Conservation (phyloP, 2,113 vertebrate genomes). For the Syrmaticus mikado region DNA sequence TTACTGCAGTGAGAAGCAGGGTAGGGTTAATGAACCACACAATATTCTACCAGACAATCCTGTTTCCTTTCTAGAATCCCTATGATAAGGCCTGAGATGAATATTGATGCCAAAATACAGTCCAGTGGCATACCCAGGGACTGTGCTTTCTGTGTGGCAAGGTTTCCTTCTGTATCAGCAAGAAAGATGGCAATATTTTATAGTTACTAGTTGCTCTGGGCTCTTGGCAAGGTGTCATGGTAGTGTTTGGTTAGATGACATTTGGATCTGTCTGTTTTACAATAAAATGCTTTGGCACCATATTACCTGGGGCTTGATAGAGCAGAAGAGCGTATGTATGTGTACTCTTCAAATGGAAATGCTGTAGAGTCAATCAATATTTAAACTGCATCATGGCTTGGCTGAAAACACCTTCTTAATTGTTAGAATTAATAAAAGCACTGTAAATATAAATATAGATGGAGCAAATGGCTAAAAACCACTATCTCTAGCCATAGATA, state of each 20-base stretch:
- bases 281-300: slow-evolving; percentile 6
- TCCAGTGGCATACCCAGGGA: background rate
- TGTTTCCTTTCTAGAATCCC: background rate
- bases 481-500: background rate
- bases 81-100: accelerated
- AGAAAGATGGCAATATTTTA: background rate
- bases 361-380: slow-evolving; percentile 40
- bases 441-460: slow-evolving; percentile 19
- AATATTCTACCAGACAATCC: background rate
- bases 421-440: background rate
- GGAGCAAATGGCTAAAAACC: background rate
- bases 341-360: slow-evolving; percentile 52
- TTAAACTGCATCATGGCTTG: slow-evolving; percentile 22
- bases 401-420: slow-evolving; percentile 50
- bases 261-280: slow-evolving; percentile 16
- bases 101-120: background rate
- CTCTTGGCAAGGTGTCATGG: background rate
- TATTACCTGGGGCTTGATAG: background rate
- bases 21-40: background rate
- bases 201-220: slow-evolving; percentile 1
- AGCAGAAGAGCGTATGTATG: background rate
- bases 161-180: background rate
- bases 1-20: background rate
- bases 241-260: background rate
- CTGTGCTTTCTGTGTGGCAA: background rate